Evolutionary conservation across 2,113 vertebrate genomes (phyloP).

Genomic region (Anarrhichthys ocellatus): DNA sequence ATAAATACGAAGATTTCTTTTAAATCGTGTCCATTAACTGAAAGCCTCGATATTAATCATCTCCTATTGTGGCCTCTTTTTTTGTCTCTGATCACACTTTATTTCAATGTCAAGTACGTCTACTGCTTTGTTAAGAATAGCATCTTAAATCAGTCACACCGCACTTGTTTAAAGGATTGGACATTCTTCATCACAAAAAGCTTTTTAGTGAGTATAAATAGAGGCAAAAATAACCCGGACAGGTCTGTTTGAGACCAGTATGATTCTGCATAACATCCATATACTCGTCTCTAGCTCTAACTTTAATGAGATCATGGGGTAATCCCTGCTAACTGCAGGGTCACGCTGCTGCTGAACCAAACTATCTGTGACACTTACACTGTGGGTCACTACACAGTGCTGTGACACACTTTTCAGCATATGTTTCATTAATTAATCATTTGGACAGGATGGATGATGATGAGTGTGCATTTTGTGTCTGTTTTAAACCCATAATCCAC

Average conservation of each 20-base stretch:
- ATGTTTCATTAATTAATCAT: not conserved
- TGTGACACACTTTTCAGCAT: not conserved
- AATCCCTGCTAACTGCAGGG: constrained; percentile 43
- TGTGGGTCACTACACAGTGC: constrained; percentile 2
- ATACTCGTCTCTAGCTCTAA: constrained; percentile 4
- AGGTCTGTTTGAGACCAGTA: not conserved
- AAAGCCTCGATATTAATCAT: constrained; percentile 3
- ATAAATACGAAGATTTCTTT: constrained; percentile 37
- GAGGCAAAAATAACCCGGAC: too few species aligned
- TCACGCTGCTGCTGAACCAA: constrained; percentile 32
- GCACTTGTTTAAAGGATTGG: too few species aligned
- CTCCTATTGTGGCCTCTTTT: constrained; percentile 6
- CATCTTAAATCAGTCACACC: not conserved
- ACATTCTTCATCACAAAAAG: not conserved
- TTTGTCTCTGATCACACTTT: not conserved
- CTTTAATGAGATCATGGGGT: constrained; percentile 62
- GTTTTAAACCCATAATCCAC: constrained; percentile 22
- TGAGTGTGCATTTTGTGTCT: constrained; percentile 16
- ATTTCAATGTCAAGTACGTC: not conserved
- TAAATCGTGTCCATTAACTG: constrained; percentile 6
- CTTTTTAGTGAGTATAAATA: not conserved
- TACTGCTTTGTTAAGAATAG: not conserved
- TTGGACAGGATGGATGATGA: not conserved
- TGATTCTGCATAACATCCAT: not conserved
- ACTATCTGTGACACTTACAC: constrained; percentile 13